phyloP scores from a whole-genome alignment of 2,113 vertebrate genomes.

The Cololabis saira region DNA sequence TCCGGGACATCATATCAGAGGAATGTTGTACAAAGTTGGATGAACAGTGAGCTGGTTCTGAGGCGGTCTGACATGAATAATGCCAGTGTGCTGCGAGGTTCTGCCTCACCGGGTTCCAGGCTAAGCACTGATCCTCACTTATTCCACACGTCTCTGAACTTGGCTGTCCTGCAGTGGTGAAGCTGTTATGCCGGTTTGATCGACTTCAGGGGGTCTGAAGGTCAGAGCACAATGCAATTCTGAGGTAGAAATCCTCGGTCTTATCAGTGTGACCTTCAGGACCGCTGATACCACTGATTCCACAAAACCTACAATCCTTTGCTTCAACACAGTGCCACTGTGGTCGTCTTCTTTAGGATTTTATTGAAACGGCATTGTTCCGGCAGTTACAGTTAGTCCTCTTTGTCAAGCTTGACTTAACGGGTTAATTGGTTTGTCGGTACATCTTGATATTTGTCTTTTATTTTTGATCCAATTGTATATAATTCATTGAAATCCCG shows the following conservation, averaged over 20 bases:
- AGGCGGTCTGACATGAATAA: constrained; percentile 20
- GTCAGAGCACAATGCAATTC: constrained; percentile 75
- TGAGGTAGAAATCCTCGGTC: constrained; percentile 71
- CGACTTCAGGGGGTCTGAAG: constrained; percentile 77
- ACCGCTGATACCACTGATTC: constrained; percentile 73
- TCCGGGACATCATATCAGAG: constrained; percentile 16
- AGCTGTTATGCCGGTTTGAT: constrained; percentile 65
- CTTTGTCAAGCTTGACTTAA: neutral
- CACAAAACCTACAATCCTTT: constrained; percentile 54
- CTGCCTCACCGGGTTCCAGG: constrained; percentile 43
- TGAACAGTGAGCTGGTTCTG: constrained; percentile 18
- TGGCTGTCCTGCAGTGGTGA: constrained; percentile 55
- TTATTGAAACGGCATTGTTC: constrained; percentile 7
- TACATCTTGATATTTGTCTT: too few relatives aligned
- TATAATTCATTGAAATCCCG: too few relatives aligned
- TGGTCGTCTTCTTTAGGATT: constrained; percentile 26
- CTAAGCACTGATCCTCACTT: constrained; percentile 70
- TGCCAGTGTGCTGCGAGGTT: constrained; percentile 36
- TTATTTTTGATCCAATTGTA: too few relatives aligned
- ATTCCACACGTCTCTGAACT: constrained; percentile 65
- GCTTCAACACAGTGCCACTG: constrained; percentile 21
- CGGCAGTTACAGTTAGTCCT: constrained; percentile 2
- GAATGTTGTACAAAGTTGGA: constrained; percentile 36
- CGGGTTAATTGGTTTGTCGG: neutral
- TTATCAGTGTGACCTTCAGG: constrained; percentile 83